phyloP scores from a whole-genome alignment of 1,140 invertebrate genomes.

The Dermatophagoides farinae region DNA sequence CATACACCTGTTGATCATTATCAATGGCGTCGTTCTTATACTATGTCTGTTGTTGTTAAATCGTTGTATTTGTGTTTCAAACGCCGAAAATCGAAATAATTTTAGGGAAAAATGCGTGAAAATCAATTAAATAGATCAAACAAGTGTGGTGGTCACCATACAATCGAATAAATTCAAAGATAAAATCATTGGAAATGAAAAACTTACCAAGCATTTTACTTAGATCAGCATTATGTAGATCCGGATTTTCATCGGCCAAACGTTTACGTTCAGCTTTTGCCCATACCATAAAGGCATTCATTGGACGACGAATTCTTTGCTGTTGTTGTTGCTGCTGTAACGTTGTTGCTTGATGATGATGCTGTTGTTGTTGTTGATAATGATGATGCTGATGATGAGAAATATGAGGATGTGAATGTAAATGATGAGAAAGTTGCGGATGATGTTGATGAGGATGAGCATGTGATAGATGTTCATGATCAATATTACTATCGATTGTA shows the following conservation, averaged over 20 bases:
- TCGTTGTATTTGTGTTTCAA: no score
- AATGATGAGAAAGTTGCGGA: not conserved
- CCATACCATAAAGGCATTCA: constrained; percentile 27
- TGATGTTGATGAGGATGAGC: not conserved
- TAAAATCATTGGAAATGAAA: not conserved
- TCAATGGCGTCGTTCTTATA: no score
- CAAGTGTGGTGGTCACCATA: no score
- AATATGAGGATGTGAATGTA: not conserved
- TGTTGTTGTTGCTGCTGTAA: not conserved
- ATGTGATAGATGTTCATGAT: no score
- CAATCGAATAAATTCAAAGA: not conserved
- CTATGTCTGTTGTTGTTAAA: no score
- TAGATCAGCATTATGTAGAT: constrained; percentile 25
- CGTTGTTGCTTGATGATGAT: not conserved
- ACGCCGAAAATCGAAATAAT: no score
- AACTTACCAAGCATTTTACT: constrained; percentile 25
- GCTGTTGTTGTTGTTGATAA: not conserved
- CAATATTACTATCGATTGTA: no score
- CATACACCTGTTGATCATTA: no score
- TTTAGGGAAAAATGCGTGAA: no score
- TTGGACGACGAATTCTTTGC: constrained; percentile 22
- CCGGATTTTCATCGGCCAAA: constrained; percentile 25
- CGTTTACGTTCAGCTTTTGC: constrained; percentile 23
- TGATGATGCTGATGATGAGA: not conserved
- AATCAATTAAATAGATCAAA: no score